Base-by-base conservation (phyloP, 2,113 vertebrate species). In the Serilophus lunatus region DNA sequence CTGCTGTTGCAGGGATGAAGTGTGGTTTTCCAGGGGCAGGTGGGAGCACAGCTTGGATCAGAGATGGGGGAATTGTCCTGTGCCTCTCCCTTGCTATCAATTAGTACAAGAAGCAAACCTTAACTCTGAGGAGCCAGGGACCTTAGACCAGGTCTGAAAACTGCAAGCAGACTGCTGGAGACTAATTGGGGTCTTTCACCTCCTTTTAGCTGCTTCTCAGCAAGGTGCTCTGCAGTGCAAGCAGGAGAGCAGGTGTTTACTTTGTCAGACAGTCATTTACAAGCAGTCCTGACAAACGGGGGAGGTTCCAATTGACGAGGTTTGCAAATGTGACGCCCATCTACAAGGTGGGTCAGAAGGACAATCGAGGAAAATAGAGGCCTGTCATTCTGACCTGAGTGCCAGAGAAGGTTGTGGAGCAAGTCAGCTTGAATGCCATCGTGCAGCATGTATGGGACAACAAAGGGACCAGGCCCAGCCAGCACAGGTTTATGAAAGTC, bases 171-270 rank as follows among this genome's bases (percentile, higher is more conserved):
- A 36, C n/a, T 83, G 90, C 95, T 83, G 75, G 90, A 95, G 71
- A 91, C 47, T 95, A 95, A 93, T 50, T 94, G 92, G 79, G 71
- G 75, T 90, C 71, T 90, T 82, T 90, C 79, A 94, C 82, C 56
- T 90, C 76, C n/a, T 92, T 83, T 86, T 71, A 86, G 44, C 51
- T 68, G 60, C 59, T 83, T 75, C 72, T 65, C 40, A 86, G 65
- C 4, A 7, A 71, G 44, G n/a, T 13, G 18, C 66, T 82, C 49
- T 28, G n/a, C 42, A 94, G 47, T 40, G 50, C 33, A 56, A 90
- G 19, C 0, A 2, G 75, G 54, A 83, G 40, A 80, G 47, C 25
- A 86, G 22, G 42, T 49, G 12, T 56, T 88, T 35, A 44, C 40
- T 82, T 66, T 86, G 38, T n/a, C 24, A 63, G 26, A 36, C 13